Evolutionary conservation across 2,113 vertebrate species (phyloP), one percentile per base, ranked within the genome.

Genomic region (Etheostoma cragini): DNA sequence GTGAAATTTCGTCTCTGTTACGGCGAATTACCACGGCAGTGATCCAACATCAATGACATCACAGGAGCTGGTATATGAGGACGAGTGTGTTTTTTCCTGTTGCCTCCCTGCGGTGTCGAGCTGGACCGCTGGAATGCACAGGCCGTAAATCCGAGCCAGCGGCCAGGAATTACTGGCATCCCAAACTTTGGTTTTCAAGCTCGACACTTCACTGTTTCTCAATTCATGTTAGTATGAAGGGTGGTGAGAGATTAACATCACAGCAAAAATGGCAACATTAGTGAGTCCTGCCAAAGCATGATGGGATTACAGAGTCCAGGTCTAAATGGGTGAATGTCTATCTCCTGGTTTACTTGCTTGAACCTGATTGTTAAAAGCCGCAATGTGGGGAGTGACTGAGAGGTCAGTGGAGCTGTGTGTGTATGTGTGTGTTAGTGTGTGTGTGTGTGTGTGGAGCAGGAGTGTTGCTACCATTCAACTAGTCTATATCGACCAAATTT

Each of bases 391-490:
- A 52, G 53, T 45, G 45, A 73, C 53, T 66, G 53, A 56, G 63
- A 26, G 47, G 54, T 74, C 22, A 45, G 7, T 3, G 53, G 22
- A 24, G 38, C 30, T 8, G 16, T 14, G 35, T 53, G 69, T 58
- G 12, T 24, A 11, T 26, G 6, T 14, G 21, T 50, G 63, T 67
- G 8, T 26, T 7, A 33, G 45, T 33, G 46, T 60, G 62, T 47
- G 45, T 81, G 63, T 58, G 58, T 78, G 58, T n/a, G 33, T 50
- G 10, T 49, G 49, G 42, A 35, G 69, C 26, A 22, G 42, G 33
- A 30, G 26, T 16, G 3, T 21, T 49, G 72, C 46, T 71, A 22
- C 57, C 47, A 26, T 54, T 71, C 33, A 42, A 38, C 35, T 38
- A 8, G 35, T 8, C 35, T 38, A 38, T 38, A 8, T 38, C 35